These are phyloP conservation scores for Fistularia tabacaria DNA, from an alignment of 2,797 vertebrate species.

Conservation along the genomic window DNA sequence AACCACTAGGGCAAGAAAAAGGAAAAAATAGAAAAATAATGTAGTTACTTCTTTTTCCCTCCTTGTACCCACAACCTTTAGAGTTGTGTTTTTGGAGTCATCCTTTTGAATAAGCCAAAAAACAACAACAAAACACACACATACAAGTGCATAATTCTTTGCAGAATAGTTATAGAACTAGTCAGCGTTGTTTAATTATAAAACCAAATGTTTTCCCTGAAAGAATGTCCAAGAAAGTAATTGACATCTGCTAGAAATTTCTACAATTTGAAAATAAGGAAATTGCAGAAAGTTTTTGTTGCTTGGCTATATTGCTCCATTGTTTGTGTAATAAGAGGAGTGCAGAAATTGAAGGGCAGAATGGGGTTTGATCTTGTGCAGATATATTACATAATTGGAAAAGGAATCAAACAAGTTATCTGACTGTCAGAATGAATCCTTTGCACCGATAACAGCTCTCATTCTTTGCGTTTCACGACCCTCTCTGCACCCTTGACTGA, in stretches of 20 bases:
- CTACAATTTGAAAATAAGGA: constrained; percentile 43
- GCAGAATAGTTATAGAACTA: too few relatives aligned
- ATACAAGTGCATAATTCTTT: too few relatives aligned
- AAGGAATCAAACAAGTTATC: constrained; percentile 35
- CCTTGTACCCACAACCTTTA: not conserved
- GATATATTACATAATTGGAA: constrained; percentile 30
- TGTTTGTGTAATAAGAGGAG: constrained; percentile 17
- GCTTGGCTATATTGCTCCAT: constrained; percentile 15
- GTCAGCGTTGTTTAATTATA: not conserved
- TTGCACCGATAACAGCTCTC: constrained; percentile 37
- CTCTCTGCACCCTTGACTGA: constrained; percentile 11
- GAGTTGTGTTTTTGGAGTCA: not conserved
- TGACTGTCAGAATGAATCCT: constrained; percentile 15
- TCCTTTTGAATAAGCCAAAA: constrained; percentile 12
- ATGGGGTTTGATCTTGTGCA: constrained; percentile 20
- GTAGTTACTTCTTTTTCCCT: too few relatives aligned
- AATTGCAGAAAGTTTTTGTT: constrained; percentile 22
- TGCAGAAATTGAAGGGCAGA: constrained; percentile 14
- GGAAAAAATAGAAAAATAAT: too few relatives aligned
- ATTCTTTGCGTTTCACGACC: constrained; percentile 12
- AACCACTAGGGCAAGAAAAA: not conserved
- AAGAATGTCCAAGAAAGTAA: constrained; percentile 48
- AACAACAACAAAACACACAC: not conserved
- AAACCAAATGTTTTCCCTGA: constrained; percentile 6
- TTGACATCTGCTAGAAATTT: constrained; percentile 46